Evolutionary conservation across 2,888 invertebrate genomes (phyloP), one percentile per base, ranked within the genome.

Genomic region (Limenitis camilla): DNA sequence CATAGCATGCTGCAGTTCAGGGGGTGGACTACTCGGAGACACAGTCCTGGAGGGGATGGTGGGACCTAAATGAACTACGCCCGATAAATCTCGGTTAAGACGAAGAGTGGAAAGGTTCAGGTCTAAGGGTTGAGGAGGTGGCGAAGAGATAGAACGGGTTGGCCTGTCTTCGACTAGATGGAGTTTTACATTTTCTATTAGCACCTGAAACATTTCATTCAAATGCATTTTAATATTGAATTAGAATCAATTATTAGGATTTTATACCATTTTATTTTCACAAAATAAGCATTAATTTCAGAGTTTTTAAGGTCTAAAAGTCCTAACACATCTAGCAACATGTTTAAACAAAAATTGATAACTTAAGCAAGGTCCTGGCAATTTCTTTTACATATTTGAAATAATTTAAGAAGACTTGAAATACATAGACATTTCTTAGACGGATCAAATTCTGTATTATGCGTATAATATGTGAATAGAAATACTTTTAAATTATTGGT

Each of bases 131-230:
- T 94, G 89, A 1, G 95, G 92, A 0, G 94, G 94, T 0, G 95
- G 95, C 1, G 95, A 94, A 5, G 94, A 94, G 31, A 85, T 84
- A 59, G 94, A 92, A 48, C 92, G 92, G 1, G 93, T 92, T 1
- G 93, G 94, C 46, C 95, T 90, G 84, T 97, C 96, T 81, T 96
- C 96, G 68, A 92, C 90, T 60, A 96, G 80, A 68, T 92, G 92
- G 7, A 96, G 76, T 52, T 91, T 91, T 43, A 95, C 90, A 72
- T 94, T 93, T 72, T 94, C 92, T 71, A 96, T 77, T 58, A 90
- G 79, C 8, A 94, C 88, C 94, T 95, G 77, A 0, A 60, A 61
- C 6, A 11, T 9, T 11, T 6, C 32, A 32, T 8, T 11, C 9
- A 19, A 30, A 8, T 38, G 6, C 33, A n/a, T 10, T 39, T 42